These are phyloP conservation scores for Anticlea derivata DNA, from an alignment of 2,888 invertebrate genomes.

Conservation along the genomic window DNA sequence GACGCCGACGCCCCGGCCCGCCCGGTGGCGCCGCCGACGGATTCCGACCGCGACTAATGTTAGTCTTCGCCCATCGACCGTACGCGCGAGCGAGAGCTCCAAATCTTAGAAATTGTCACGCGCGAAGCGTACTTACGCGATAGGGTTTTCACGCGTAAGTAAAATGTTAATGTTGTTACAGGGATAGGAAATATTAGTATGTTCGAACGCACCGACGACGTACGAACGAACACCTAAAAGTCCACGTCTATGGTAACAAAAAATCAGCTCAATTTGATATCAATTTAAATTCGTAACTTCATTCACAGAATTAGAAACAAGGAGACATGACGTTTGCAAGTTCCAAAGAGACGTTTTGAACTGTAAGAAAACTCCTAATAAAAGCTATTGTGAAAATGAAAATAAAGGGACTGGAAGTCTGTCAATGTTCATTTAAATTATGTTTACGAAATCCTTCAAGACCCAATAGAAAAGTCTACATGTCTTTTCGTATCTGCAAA, in stretches of 20 bases:
- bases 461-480: slow-evolving; percentile 22
- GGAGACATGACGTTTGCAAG: slow-evolving; percentile 29
- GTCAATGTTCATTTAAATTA: background rate
- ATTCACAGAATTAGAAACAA: slow-evolving; percentile 39
- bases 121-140: slow-evolving; percentile 52
- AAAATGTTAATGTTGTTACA: slow-evolving; percentile 46
- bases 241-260: slow-evolving; percentile 9
- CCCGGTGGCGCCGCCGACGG: slow-evolving; percentile 43
- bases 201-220: slow-evolving; percentile 38
- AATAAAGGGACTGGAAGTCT: background rate
- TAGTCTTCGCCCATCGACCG: slow-evolving; percentile 52
- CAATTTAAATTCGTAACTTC: slow-evolving; percentile 28
- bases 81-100: slow-evolving; percentile 45
- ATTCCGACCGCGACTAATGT: slow-evolving; percentile 48
- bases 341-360: background rate
- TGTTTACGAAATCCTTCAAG: background rate
- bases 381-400: background rate
- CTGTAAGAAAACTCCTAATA: background rate
- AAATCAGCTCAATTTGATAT: slow-evolving; percentile 7
- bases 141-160: slow-evolving; percentile 44
- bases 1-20: slow-evolving; percentile 43
- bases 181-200: slow-evolving; percentile 57
- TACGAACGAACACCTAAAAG: slow-evolving; percentile 7
- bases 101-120: slow-evolving; percentile 52
- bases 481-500: slow-evolving; percentile 48